Conservation (phyloP, 2,797 vertebrate species). For the Erethizon dorsatum region DNA sequence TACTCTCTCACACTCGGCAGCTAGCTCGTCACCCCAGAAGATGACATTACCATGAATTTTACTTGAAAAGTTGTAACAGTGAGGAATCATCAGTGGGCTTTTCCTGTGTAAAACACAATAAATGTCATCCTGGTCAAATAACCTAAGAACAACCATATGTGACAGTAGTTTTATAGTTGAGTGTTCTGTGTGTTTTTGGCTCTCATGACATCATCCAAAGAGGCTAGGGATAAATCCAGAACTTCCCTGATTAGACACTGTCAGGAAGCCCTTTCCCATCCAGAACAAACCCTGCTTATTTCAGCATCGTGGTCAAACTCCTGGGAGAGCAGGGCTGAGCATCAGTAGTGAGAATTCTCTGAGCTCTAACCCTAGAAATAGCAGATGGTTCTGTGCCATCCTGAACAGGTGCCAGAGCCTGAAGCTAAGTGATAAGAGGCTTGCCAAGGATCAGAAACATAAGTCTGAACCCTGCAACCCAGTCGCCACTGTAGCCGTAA, state of each 20-base stretch:
- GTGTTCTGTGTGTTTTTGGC: background rate
- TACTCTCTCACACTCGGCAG: background rate
- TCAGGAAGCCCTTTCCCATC: conserved; percentile 16
- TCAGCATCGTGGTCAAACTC: background rate
- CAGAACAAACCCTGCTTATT: conserved; percentile 32
- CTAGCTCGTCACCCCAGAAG: background rate
- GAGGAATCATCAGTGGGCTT: background rate
- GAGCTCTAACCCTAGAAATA: conserved; percentile 43
- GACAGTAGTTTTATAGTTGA: background rate
- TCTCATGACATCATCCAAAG: background rate
- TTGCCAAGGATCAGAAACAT: conserved; percentile 59
- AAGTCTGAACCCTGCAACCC: conserved; percentile 12
- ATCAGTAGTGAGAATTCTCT: conserved; percentile 59
- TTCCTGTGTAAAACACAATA: conserved; percentile 41
- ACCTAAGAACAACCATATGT: background rate
- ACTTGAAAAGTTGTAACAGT: conserved; percentile 22
- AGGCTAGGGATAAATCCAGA: conserved; percentile 47
- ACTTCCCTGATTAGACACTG: background rate
- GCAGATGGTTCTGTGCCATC: conserved; percentile 64
- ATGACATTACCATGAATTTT: conserved; percentile 11
- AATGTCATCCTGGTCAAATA: conserved; percentile 53
- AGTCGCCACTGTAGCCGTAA: background rate
- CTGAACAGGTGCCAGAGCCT: conserved; percentile 63
- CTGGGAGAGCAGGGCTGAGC: conserved; percentile 1
- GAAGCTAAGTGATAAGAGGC: conserved; percentile 73